phyloP scores from a whole-genome alignment of 2,888 invertebrate genomes.

The Timema podura region DNA sequence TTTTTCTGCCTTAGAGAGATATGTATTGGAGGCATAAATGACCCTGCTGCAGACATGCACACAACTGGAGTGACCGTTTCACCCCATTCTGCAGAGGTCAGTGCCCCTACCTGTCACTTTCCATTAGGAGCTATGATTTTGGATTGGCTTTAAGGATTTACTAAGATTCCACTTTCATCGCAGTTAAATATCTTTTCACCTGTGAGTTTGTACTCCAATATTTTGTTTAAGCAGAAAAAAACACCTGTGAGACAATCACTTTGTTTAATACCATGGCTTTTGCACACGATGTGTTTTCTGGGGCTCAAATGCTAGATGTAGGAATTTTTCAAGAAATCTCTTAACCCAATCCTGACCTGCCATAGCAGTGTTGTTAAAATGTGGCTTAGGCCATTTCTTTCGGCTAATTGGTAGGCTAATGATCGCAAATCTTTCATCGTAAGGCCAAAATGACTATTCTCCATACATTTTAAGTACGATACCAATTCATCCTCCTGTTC shows the following conservation, averaged over 20 bases:
- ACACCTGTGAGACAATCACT: not conserved
- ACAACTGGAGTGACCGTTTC: not conserved
- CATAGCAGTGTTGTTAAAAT: not conserved
- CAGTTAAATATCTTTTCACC: not conserved
- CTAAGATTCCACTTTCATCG: not conserved
- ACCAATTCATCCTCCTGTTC: slow-evolving; percentile 1
- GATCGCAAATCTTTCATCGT: not conserved
- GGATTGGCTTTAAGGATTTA: not conserved
- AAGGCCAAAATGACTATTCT: not conserved
- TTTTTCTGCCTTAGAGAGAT: slow-evolving; percentile 12
- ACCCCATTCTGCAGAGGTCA: not conserved
- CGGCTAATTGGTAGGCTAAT: not conserved
- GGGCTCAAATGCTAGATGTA: not conserved
- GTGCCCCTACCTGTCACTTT: not conserved
- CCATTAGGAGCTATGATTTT: not conserved
- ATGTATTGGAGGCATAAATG: slow-evolving; percentile 19
- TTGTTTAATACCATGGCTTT: not conserved
- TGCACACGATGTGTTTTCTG: too few species aligned
- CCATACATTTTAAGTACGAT: not conserved
- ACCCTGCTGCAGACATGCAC: not conserved
- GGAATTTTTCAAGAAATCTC: not conserved
- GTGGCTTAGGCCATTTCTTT: not conserved
- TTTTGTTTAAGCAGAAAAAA: not conserved
- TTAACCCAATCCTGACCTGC: slow-evolving; percentile 3
- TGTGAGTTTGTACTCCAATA: not conserved